Evolutionary conservation across 2,888 invertebrate species (phyloP), one percentile per base, ranked within the genome.

Genomic region (Ectobius pallidus): DNA sequence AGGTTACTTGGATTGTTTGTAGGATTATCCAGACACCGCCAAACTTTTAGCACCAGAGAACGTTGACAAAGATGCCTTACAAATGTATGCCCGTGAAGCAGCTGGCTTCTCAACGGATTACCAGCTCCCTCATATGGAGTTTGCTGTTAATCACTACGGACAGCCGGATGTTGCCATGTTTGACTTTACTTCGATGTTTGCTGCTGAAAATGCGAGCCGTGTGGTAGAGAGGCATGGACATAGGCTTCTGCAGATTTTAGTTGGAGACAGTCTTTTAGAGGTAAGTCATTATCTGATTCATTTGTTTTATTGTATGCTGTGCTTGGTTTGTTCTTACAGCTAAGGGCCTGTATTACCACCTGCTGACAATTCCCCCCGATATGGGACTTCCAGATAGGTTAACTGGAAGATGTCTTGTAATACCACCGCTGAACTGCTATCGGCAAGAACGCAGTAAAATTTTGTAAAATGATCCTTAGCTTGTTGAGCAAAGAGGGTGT

Each of bases 101-200:
- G 99, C 99, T 1, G 91, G 95, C 77, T 98, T 96, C 85, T 94
- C 96, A 22, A 97, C 97, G 0, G 90, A 93, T 81, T 92, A 92
- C 79, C 91, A 92, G 79, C 88, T 96, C 87, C 92, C 94, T 69
- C 88, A 93, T 80, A 85, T 93, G 78, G 97, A 98, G 83, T 99
- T 97, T 84, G 98, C 99, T 0, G 92, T 97, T 16, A 99, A 99
- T 85, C 97, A 98, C 84, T 97, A 96, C 82, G 97, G 97, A 0
- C 95, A 96, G 82, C 95, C 97, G 0, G 99, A 99, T 83, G 96
- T 99, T 1, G 97, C 98, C 55, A 94, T 99, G 90, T 99, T 99
- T 83, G 99, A 99, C 84, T 99, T 99, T 82, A 99, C 99, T 0
- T 97, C 97, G 0, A 96, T 99, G 94, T 99, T 95, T 84, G 95